A percentile compares a stretch with the other conserved stretches of the same genome.
Conservation (phyloP, 2,113 vertebrate genomes). For the Mesocricetus auratus region DNA sequence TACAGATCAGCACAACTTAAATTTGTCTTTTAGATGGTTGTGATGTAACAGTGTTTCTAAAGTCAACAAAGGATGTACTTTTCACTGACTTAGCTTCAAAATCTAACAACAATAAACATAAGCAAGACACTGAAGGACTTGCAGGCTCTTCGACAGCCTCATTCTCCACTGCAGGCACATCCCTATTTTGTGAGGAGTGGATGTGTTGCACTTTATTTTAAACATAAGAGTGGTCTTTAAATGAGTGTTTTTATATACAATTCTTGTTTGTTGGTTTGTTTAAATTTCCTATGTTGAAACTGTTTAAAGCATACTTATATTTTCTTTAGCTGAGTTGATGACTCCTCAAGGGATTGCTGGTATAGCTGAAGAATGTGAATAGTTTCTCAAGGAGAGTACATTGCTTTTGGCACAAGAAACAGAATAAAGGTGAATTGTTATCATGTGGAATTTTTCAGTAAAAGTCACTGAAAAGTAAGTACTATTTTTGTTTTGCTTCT, state of each 20-base stretch:
- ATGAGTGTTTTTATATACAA: conserved; percentile 41
- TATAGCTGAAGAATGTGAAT: conserved; percentile 80
- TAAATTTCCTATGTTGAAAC: conserved; percentile 54
- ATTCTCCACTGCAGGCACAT: neutral
- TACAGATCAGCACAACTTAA: conserved; percentile 12
- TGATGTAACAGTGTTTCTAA: conserved; percentile 70
- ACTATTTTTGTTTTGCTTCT: conserved; percentile 67
- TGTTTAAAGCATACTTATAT: conserved; percentile 69
- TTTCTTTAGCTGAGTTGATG: conserved; percentile 79
- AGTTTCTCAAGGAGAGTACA: conserved; percentile 77
- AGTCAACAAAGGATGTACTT: conserved; percentile 63
- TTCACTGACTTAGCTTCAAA: conserved; percentile 67
- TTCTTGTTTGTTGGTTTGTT: conserved; percentile 23
- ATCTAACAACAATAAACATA: conserved; percentile 57
- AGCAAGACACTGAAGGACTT: neutral
- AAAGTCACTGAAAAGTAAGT: conserved; percentile 82
- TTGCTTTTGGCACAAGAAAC: conserved; percentile 79
- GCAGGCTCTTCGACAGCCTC: neutral
- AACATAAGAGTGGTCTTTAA: neutral
- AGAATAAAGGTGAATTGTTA: conserved; percentile 80
- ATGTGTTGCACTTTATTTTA: neutral
- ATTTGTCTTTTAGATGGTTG: neutral
- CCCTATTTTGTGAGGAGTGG: neutral
- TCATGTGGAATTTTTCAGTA: conserved; percentile 74
- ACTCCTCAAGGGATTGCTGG: conserved; percentile 67